phyloP scores from a whole-genome alignment of 2,113 vertebrate genomes.

The Microcebus murinus region DNA sequence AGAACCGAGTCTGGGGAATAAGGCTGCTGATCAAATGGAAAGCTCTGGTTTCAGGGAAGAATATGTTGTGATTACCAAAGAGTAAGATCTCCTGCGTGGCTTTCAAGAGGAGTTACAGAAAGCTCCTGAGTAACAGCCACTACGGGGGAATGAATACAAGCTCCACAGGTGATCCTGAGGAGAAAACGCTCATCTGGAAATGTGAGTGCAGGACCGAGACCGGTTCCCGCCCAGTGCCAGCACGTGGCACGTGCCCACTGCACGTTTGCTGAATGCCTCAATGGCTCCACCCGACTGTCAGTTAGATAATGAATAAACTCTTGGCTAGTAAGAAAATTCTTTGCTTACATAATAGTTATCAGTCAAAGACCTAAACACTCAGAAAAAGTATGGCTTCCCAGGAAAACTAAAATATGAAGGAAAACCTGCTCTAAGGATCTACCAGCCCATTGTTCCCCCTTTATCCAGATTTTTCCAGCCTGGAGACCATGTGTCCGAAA shows the following conservation, averaged over 20 bases:
- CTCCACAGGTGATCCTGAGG: neutral
- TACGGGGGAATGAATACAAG: neutral
- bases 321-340: neutral
- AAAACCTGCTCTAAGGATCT: neutral
- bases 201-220: neutral
- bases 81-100: neutral
- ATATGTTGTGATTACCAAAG: neutral
- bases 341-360: neutral
- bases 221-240: neutral
- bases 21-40: neutral
- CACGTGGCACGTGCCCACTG: neutral
- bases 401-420: neutral
- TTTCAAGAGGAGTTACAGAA: neutral
- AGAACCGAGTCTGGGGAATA: neutral
- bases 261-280: neutral
- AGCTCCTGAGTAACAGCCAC: neutral
- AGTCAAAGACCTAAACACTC: neutral
- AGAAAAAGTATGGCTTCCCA: neutral
- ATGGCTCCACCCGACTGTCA: neutral
- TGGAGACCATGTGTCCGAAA: neutral
- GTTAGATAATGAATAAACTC: neutral
- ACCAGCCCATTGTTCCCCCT: neutral
- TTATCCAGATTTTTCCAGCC: neutral
- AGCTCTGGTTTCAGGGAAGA: slow-evolving; percentile 3
- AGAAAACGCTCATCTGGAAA: neutral